Evolutionary conservation across 1,140 invertebrate species (phyloP).

Genomic region (Bactericera cockerelli): DNA sequence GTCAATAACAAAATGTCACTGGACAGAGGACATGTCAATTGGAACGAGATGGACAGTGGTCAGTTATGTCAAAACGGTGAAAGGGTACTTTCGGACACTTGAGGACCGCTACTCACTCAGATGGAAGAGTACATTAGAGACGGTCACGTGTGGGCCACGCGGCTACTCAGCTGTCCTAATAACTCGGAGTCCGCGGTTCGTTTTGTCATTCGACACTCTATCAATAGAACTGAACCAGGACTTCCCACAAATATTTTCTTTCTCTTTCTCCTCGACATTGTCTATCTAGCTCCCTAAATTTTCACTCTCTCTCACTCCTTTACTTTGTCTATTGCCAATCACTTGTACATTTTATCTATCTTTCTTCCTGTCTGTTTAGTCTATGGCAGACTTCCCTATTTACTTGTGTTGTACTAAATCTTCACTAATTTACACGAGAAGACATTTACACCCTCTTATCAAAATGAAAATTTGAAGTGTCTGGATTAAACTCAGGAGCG

Average conservation of each 20-base stretch:
- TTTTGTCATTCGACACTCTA: constrained; percentile 6
- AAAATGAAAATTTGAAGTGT: constrained; percentile 8
- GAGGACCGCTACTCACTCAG: not conserved
- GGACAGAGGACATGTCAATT: not conserved
- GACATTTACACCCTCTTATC: constrained; percentile 6
- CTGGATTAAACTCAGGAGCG: too few relatives aligned
- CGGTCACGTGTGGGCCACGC: constrained; percentile 1
- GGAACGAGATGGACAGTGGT: not conserved
- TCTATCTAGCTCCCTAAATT: too few relatives aligned
- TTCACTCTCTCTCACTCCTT: too few relatives aligned
- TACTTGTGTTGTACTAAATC: constrained; percentile 2
- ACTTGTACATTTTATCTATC: too few relatives aligned
- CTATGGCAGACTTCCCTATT: not conserved
- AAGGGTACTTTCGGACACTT: not conserved
- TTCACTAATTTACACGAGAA: constrained; percentile 7
- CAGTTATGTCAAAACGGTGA: not conserved
- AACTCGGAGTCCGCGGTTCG: not conserved
- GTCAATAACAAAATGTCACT: constrained; percentile 8
- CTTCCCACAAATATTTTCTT: not conserved
- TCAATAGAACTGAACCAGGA: not conserved
- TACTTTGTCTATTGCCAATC: too few relatives aligned
- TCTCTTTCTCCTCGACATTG: too few relatives aligned
- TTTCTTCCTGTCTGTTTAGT: too few relatives aligned
- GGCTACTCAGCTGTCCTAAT: constrained; percentile 6
- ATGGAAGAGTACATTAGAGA: constrained; percentile 1